Evolutionary conservation across 30 jellyfish, hydroid and myxozoan species (phyloP).

Genomic region (Aurelia aurita complex sp. Pacific): DNA sequence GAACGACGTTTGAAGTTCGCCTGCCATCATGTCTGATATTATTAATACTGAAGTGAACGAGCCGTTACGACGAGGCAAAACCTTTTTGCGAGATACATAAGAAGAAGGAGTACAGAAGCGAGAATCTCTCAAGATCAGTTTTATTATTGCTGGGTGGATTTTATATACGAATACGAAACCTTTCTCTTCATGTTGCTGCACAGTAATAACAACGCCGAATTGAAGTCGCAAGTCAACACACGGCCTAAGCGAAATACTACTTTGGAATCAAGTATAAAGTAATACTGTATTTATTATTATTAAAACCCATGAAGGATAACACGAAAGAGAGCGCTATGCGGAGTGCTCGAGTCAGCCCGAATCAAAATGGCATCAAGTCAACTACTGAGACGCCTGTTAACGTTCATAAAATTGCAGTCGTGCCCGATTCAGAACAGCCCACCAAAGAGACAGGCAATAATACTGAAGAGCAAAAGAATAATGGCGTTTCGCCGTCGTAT

Average conservation of each 20-base stretch:
- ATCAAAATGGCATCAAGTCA: slow-evolving; percentile 56
- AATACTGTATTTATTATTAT: too few species aligned
- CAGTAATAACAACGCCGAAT: too few species aligned
- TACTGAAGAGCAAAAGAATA: not conserved
- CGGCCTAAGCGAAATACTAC: too few species aligned
- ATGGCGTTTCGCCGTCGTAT: slow-evolving; percentile 1
- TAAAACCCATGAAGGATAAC: slow-evolving; percentile 47
- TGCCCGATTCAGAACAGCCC: slow-evolving; percentile 37
- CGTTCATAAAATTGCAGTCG: slow-evolving; percentile 55
- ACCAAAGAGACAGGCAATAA: slow-evolving; percentile 1
- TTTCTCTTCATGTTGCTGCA: not conserved
- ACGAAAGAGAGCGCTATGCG: slow-evolving; percentile 57
- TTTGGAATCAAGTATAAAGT: too few species aligned
- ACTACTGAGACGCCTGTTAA: slow-evolving; percentile 6
- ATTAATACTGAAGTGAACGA: too few species aligned
- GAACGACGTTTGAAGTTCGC: too few species aligned
- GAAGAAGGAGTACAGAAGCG: not conserved
- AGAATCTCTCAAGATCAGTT: not conserved
- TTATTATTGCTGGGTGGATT: not conserved
- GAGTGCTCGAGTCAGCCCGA: slow-evolving; percentile 71
- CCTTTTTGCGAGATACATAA: too few species aligned
- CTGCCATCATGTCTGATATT: too few species aligned
- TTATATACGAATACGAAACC: not conserved
- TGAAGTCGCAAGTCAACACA: too few species aligned
- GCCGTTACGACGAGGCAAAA: too few species aligned